Conservation (phyloP, 2,888 invertebrate genomes). For the Adelphocoris suturalis region DNA sequence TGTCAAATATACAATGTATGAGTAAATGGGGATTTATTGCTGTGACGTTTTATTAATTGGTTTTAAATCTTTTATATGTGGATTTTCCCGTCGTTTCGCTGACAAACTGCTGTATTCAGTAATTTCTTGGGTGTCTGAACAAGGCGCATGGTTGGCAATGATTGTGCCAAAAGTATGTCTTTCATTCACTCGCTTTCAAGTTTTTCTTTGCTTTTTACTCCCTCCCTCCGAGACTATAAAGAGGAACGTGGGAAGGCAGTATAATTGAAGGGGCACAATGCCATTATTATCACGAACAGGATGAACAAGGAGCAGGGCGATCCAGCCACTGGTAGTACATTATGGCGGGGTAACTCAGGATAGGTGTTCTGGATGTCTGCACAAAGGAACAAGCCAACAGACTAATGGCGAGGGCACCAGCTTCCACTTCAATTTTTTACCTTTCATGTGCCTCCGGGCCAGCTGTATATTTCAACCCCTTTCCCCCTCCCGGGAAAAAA, state of each 20-base stretch:
- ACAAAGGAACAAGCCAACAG: conserved; percentile 30
- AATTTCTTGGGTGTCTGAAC: no score
- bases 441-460: conserved; percentile 28
- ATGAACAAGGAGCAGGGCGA: background rate
- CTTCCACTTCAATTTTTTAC: conserved; percentile 31
- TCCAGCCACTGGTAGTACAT: background rate
- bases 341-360: background rate
- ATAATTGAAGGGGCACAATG: conserved; percentile 26
- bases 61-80: no score
- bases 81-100: no score
- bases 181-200: background rate
- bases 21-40: no score
- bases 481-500: background rate
- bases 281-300: background rate
- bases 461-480: conserved; percentile 13
- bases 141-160: no score
- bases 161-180: no score
- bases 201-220: background rate
- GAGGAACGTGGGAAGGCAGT: background rate
- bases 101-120: no score
- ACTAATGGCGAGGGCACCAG: background rate
- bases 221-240: background rate
- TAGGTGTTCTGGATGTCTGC: conserved; percentile 18
- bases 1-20: no score
- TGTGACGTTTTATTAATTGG: no score